Base-by-base conservation (phyloP, 2,113 vertebrate species). In the Lethenteron reissneri region DNA sequence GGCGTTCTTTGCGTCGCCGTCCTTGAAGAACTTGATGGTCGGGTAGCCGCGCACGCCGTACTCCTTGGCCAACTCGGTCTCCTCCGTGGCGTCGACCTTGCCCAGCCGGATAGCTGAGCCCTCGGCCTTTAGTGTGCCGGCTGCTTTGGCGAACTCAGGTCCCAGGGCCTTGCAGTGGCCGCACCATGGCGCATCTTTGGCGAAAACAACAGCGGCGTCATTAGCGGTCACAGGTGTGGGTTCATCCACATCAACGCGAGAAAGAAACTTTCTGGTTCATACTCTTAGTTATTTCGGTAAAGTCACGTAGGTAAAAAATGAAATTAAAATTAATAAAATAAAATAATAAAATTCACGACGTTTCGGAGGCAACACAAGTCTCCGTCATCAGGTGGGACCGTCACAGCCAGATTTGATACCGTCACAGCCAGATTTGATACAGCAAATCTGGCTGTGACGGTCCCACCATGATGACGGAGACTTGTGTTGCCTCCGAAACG, bases 21-120 rank as follows among this genome's bases (percentile, higher is more conserved):
- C 90, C 77, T 85, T 87, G 76, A 96, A 94, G 81, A 97, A 97
- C 75, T 99, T 99, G 80, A 99, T 97, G 64, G 94, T 99, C 64
- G 94, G 94, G 75, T 97, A 97, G 1, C 94, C 94, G 0, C 89
- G 83, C 12, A 99, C 94, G 0, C 89, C 88, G 1, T 83, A 97
- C 74, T 88, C 84, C 75, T 96, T 90, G 7, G 92, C 90, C 73
- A 99, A 83, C 2, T 97, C 91, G 0, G 87, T 83, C 80, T 99
- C 92, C 73, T 97, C 94, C 0, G 94, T 99, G 75, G 94, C 94
- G 0, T 99, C 94, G 56, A 97, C 92, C 78, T 97, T 99, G 8
- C 76, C 94, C 77, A 99, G 79, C 2, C 87, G 81, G 77, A 99
- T 88, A 11, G 77, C 82, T 0, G 90, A 96, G 3, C 86, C 86